A percentile compares a stretch with the other conserved stretches of the same genome.
These are phyloP conservation scores for Campoletis sonorensis DNA, from an alignment of 1,140 invertebrate species.

Conservation along the genomic window DNA sequence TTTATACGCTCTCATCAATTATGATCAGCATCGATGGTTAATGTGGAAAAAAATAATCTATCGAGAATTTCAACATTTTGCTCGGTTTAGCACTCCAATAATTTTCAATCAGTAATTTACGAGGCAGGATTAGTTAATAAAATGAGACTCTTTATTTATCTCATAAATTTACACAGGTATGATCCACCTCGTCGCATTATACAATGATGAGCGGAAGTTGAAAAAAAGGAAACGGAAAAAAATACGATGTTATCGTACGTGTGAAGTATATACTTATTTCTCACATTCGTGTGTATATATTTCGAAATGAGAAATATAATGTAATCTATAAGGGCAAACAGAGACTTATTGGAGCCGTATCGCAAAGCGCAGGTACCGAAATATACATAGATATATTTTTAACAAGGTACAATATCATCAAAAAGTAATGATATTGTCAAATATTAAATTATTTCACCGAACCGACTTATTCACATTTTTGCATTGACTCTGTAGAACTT, in stretches of 20 bases:
- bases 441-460: too few species aligned
- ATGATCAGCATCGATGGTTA: too few species aligned
- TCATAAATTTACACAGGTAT: background rate
- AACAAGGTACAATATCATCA: background rate
- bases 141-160: background rate
- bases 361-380: background rate
- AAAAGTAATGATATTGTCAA: too few species aligned
- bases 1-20: too few species aligned
- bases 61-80: too few species aligned
- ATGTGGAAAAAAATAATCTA: too few species aligned
- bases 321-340: conserved; percentile 40
- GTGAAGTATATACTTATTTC: background rate
- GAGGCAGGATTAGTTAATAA: background rate
- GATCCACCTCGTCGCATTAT: background rate
- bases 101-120: too few species aligned
- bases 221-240: conserved; percentile 21
- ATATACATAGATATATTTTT: conserved; percentile 3
- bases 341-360: conserved; percentile 41
- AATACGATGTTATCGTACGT: background rate
- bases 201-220: background rate
- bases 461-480: too few species aligned
- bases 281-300: background rate
- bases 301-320: conserved; percentile 28
- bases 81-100: too few species aligned
- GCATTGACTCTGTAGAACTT: too few species aligned